phyloP scores from a whole-genome alignment of 2,113 vertebrate genomes.

The Oryzias woworae region DNA sequence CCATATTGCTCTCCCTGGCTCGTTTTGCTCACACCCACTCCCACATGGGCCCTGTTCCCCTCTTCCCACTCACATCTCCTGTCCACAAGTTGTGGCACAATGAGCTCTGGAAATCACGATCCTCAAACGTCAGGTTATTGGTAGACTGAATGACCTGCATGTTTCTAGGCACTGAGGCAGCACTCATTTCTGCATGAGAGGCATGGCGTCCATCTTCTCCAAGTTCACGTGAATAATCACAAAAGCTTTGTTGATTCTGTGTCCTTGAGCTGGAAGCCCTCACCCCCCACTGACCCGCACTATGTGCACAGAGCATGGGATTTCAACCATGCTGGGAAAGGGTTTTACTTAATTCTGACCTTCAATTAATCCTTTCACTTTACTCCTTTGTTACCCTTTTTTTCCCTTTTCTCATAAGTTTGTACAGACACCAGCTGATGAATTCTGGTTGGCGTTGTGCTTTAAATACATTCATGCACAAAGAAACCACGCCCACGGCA shows the following conservation, averaged over 20 bases:
- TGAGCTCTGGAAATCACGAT: slow-evolving; percentile 39
- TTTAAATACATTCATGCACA: too few relatives aligned
- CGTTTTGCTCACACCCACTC: slow-evolving; percentile 61
- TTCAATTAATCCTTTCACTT: background rate
- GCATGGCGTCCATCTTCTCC: slow-evolving; percentile 35
- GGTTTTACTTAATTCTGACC: background rate
- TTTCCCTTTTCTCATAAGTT: too few relatives aligned
- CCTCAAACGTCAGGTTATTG: slow-evolving; percentile 41
- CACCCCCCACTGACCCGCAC: slow-evolving; percentile 2
- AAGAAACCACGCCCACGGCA: too few relatives aligned
- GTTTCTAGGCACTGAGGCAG: slow-evolving; percentile 38
- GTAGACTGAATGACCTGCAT: slow-evolving; percentile 17
- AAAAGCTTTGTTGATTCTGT: slow-evolving; percentile 19
- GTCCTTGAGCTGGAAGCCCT: slow-evolving; percentile 14
- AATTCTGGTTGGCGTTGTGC: slow-evolving; percentile 8
- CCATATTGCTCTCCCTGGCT: slow-evolving; percentile 31
- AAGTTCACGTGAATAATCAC: slow-evolving; percentile 64
- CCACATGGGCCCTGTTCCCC: slow-evolving; percentile 47
- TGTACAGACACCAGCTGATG: background rate
- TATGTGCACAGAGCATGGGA: background rate
- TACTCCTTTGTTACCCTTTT: too few relatives aligned
- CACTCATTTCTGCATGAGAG: slow-evolving; percentile 26
- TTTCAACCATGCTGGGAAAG: background rate
- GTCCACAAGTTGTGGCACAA: slow-evolving; percentile 38
- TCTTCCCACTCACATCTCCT: slow-evolving; percentile 6